Percentiles rank a stretch among this genome's conserved stretches.
Conservation (phyloP, 2,797 vertebrate species). For the Pteronotus mesoamericanus region DNA sequence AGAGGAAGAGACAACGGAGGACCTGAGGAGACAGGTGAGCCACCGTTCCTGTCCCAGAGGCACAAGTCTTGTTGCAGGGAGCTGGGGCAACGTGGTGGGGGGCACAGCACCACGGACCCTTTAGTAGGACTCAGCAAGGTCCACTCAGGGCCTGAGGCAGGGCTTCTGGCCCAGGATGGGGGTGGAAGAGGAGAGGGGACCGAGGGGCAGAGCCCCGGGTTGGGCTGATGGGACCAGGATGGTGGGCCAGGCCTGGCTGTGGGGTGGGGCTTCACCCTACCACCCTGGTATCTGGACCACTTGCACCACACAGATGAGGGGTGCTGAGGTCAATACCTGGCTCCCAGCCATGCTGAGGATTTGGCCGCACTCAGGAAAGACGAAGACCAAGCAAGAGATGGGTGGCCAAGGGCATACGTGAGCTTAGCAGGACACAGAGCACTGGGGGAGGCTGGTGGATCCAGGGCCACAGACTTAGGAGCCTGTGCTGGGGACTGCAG, state of each 20-base stretch:
- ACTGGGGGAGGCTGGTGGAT: not conserved
- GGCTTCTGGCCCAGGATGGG: accelerated
- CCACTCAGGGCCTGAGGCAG: accelerated
- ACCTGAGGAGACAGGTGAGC: not conserved
- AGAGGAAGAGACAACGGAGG: too few relatives aligned
- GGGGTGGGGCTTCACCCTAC: too few relatives aligned
- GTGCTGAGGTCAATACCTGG: too few relatives aligned
- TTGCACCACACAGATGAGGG: accelerated
- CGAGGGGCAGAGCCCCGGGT: not conserved
- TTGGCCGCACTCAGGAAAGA: not conserved
- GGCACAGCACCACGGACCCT: accelerated
- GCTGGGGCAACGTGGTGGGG: accelerated
- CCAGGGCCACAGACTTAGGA: not conserved
- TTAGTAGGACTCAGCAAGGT: accelerated
- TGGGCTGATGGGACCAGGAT: accelerated
- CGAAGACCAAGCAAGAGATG: too few relatives aligned
- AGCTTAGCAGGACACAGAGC: too few relatives aligned
- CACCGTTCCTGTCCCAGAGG: accelerated
- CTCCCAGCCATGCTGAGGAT: not conserved
- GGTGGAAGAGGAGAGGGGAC: not conserved
- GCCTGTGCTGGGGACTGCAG: too few relatives aligned
- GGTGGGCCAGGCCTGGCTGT: accelerated
- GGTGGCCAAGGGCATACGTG: too few relatives aligned
- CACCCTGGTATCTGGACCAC: not conserved
- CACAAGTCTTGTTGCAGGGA: accelerated